These are phyloP conservation scores for Hyppa rectilinea DNA, from an alignment of 2,888 invertebrate genomes.

Conservation along the genomic window DNA sequence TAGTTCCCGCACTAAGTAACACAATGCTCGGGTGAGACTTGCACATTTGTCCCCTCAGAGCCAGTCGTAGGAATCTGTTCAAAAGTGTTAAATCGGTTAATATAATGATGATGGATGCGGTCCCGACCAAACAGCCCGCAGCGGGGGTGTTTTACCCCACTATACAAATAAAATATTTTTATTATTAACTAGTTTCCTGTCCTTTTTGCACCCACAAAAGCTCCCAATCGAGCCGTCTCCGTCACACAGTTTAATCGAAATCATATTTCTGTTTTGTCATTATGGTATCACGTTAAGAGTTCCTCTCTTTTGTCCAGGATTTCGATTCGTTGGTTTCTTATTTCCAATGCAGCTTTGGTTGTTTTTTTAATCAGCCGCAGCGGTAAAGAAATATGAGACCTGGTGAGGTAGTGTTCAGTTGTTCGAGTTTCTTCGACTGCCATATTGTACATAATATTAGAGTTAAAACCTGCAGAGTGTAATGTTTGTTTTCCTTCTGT, in stretches of 20 bases:
- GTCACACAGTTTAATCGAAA: slow-evolving; percentile 89
- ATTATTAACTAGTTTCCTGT: slow-evolving; percentile 87
- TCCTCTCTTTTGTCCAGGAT: slow-evolving; percentile 89
- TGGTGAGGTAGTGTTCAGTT: slow-evolving; percentile 51
- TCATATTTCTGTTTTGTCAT: slow-evolving; percentile 91
- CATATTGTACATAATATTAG: slow-evolving; percentile 43
- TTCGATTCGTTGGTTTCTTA: slow-evolving; percentile 88
- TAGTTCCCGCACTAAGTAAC: slow-evolving; percentile 53
- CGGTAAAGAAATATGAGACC: slow-evolving; percentile 81
- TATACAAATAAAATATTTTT: slow-evolving; percentile 91
- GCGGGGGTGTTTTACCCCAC: slow-evolving; percentile 91
- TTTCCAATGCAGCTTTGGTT: slow-evolving; percentile 84
- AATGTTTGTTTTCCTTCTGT: slow-evolving; percentile 64
- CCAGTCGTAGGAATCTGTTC: slow-evolving; percentile 87
- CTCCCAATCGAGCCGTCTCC: slow-evolving; percentile 76
- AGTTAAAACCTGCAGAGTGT: slow-evolving; percentile 53
- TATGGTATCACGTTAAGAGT: slow-evolving; percentile 90
- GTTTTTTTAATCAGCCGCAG: slow-evolving; percentile 80
- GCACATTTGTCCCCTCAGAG: slow-evolving; percentile 68
- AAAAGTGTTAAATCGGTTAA: slow-evolving; percentile 91
- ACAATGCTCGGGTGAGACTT: slow-evolving; percentile 61
- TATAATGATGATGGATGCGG: slow-evolving; percentile 90
- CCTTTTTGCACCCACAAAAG: slow-evolving; percentile 79
- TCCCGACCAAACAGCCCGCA: slow-evolving; percentile 89
- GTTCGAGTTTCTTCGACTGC: slow-evolving; percentile 51